Evolutionary conservation across 2,797 vertebrate genomes (phyloP), one percentile per base, ranked within the genome.

Genomic region (Premnoplex brunnescens): DNA sequence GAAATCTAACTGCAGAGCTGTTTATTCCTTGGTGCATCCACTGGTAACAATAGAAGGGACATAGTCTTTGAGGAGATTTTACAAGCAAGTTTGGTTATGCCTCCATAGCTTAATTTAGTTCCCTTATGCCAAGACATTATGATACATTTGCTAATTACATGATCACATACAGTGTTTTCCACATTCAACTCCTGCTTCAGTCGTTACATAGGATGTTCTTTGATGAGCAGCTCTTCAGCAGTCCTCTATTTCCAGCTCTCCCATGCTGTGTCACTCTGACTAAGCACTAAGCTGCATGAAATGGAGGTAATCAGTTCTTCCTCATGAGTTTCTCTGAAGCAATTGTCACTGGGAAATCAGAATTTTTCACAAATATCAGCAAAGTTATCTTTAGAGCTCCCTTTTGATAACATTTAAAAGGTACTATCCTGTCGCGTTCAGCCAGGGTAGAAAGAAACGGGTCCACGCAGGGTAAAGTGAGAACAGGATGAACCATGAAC

Each of bases 91-190:
- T 72, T 73, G 36, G 32, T 84, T 76, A 54, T 73, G 37, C 48
- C 76, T 62, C 44, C 60, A 20, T 49, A 60, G 32, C 51, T 88
- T 82, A 62, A 88, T 95, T 95, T 89, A 93, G 56, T 44, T 95
- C 34, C 56, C 74, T 93, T 96, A 51, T 94, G 67, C 46, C 37
- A 18, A 79, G 56, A 63, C n/a, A 64, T 85, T 55, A 67, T 23
- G 63, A 93, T 60, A 73, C 51, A 36, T 91, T 88, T 88, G 48
- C 59, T 88, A 92, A 96, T 93, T 86, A 58, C 37, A 6, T 46
- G 44, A 74, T 87, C 27, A 44, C 46, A 86, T 88, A 67, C 4
- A 2, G 71, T 69, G 48, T 88, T 95, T 84, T 91, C 52, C 37
- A 46, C 44, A n/a, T 78, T 69, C 66, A 63, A 34, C 46, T 82